These are phyloP conservation scores for Myxocyprinus asiaticus DNA, from an alignment of 2,113 vertebrate genomes.

Conservation along the genomic window DNA sequence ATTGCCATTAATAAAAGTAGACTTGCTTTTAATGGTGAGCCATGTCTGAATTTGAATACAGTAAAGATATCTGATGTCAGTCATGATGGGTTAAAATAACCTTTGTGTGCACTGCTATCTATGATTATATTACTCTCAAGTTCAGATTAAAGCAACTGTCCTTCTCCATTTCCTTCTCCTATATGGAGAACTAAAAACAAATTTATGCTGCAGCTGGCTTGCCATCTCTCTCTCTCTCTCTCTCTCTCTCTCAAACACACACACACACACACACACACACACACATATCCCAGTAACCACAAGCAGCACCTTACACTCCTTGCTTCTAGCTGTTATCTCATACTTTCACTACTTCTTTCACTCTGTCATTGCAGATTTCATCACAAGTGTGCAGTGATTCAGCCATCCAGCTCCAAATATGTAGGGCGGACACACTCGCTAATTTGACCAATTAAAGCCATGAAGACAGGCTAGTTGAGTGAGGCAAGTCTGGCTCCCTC, in stretches of 20 bases:
- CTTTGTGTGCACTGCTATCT: neutral
- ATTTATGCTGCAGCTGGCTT: no score
- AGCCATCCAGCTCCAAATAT: neutral
- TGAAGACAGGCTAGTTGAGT: neutral
- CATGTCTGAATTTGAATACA: neutral
- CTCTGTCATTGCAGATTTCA: slow-evolving; percentile 2
- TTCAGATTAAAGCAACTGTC: slow-evolving; percentile 21
- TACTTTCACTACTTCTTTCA: neutral
- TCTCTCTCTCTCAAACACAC: neutral
- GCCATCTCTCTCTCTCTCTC: neutral
- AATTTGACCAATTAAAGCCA: slow-evolving; percentile 33
- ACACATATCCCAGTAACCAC: neutral
- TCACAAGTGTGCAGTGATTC: slow-evolving; percentile 4
- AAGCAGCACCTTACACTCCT: slow-evolving; percentile 12
- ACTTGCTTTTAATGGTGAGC: neutral
- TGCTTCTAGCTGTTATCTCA: slow-evolving; percentile 22
- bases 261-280: no score
- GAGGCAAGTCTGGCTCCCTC: neutral
- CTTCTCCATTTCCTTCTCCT: slow-evolving; percentile 27
- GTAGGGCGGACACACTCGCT: neutral
- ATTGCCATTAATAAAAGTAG: neutral
- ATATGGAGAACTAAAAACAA: neutral
- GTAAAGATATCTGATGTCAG: slow-evolving; percentile 2
- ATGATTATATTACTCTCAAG: slow-evolving; percentile 9
- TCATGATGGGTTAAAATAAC: slow-evolving; percentile 4